These are phyloP conservation scores for Hypsopygia costalis DNA, from an alignment of 2,888 invertebrate genomes.

Conservation along the genomic window DNA sequence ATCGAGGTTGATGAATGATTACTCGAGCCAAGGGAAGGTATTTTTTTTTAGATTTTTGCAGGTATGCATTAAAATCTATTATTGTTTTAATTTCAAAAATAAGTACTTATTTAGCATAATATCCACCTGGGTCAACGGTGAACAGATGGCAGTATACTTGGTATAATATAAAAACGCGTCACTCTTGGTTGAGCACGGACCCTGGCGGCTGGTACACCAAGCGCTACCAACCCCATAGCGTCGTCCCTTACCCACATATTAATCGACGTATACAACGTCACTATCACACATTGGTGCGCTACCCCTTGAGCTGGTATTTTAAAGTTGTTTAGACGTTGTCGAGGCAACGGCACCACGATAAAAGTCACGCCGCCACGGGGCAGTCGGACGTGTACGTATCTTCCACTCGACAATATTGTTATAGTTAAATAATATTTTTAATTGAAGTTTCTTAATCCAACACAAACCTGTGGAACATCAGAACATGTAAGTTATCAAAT, in stretches of 20 bases:
- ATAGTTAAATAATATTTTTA: conserved; percentile 23
- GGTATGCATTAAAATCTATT: no score
- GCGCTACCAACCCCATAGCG: conserved; percentile 52
- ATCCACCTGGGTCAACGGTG: neutral
- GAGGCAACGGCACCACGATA: conserved; percentile 68
- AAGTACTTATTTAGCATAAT: no score
- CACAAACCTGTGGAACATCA: conserved; percentile 10
- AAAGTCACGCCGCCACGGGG: conserved; percentile 52
- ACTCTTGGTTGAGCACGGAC: conserved; percentile 69
- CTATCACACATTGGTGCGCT: conserved; percentile 45
- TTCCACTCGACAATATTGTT: conserved; percentile 51
- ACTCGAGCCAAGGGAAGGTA: no score
- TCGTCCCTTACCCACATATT: conserved; percentile 41
- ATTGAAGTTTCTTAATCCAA: conserved; percentile 5
- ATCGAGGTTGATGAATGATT: no score
- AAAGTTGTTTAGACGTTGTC: conserved; percentile 74
- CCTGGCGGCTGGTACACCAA: conserved; percentile 49
- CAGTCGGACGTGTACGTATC: conserved; percentile 49
- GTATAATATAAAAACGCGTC: conserved; percentile 53
- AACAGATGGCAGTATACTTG: conserved; percentile 66
- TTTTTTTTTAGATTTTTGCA: no score
- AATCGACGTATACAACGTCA: conserved; percentile 35
- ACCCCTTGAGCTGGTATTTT: conserved; percentile 54
- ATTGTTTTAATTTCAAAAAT: no score
- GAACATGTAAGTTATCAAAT: conserved; percentile 15